Base-by-base conservation (phyloP, 2,888 invertebrate species). In the Drosophila helvetica region DNA sequence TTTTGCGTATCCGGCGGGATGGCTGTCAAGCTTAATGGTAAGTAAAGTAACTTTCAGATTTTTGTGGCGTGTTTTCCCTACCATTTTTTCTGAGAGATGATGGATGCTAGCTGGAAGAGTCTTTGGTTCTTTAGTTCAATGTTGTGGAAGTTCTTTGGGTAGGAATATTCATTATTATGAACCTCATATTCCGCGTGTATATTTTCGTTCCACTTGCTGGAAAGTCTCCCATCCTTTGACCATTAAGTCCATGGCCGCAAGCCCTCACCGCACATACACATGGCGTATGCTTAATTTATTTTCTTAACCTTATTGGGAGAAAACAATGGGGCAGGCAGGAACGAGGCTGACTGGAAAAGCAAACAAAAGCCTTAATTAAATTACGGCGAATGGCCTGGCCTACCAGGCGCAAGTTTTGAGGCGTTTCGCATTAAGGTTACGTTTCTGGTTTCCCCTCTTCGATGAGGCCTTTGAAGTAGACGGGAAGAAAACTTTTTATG, bases 311-410 rank as follows among this genome's bases (percentile, higher is more conserved):
- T 62, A 70, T 68, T 38, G 15, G 7, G 65, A 67, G 74, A 52
- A 51, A 61, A 27, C 59, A 75, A 65, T 25, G 54, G 22, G 67
- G 50, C 45, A 54, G 27, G 58, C 10, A 33, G 33, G 27, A 30
- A 22, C 22, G 18, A 12, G 18, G 51, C 48, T 33, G 10, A 25
- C 30, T 55, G 50, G 15, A 55, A 69, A 55, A 56, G 64, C 59
- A 68, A 74, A 65, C 74, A 76, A 71, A 57, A 73, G 60, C 63
- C 71, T 78, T 73, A 78, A 82, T 80, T 82, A 77, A 86, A 82
- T 80, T 75, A 78, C 56, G 65, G 54, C 53, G 70, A 73, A 55
- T 46, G 55, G 69, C 47, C 63, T 46, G 60, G 69, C 47, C 60
- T 45, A 58, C 42, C 47, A 22, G 59, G 59, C 50, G 42, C 38